Evolutionary conservation across 2,113 vertebrate species (phyloP), one percentile per base, ranked within the genome.

Genomic region (Montifringilla adamsi): DNA sequence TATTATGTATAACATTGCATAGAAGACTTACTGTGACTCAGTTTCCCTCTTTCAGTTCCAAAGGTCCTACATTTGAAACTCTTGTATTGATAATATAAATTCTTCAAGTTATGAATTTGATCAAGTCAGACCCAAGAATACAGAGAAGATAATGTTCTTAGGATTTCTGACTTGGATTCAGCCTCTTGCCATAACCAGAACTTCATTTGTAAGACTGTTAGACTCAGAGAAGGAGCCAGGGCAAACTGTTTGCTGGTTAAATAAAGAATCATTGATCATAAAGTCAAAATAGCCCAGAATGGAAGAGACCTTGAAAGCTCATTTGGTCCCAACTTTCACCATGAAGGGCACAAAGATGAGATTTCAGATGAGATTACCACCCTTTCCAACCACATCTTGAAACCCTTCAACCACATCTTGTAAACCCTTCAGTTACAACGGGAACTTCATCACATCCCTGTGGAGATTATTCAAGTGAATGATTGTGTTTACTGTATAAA

Each of bases 401-500:
- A 89, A 82, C 33, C 8, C 16, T 79, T 28, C 46, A 49, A 75
- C 24, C 33, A 30, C 59, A n/a, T 28, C 23, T 53, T 53, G 28
- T 23, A 87, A 70, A 72, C 19, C 49, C 4, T 58, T 26, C 18
- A 28, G 8, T 46, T 33, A n/a, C 39, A 13, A 41, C 5, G 22
- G 14, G 11, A 23, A 63, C 2, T 10, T n/a, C 35, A 68, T 17
- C 8, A 24, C 0, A 0, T 55, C 14, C 23, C 14, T 64, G 13
- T 20, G 3, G 9, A 72, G 4, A 6, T 77, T 73, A 47, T 60
- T 76, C 7, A 41, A 43, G 11, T 47, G 33, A 72, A 39, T 21
- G 4, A 13, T 33, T 44, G 17, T 44, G 73, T 59, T 44, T n/a
- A 55, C 14, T 14, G 14, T 28, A 46, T 58, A 77, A 60, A 63